Base-by-base conservation (phyloP, 2,113 vertebrate species). In the Sardina pilchardus region DNA sequence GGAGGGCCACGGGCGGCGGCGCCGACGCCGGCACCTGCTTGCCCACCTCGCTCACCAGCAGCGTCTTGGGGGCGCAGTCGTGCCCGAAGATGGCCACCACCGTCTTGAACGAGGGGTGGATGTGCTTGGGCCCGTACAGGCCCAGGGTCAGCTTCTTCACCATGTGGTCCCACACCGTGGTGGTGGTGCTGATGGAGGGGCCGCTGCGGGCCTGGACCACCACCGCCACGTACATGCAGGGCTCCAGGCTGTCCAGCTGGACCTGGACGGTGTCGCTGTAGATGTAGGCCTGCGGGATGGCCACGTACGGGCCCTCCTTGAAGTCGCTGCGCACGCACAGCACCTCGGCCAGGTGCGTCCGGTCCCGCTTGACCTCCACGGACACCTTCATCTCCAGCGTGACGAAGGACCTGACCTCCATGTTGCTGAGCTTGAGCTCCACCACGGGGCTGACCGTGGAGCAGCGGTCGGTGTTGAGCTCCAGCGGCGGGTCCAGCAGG, bases 41-140 rank as follows among this genome's bases (percentile, higher is more conserved):
- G 0, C 95, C 95, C 26, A 96, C 96, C 89, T 99, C 97, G 0
- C 91, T 97, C 34, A 99, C 97, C 85, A 99, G 83, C 30, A 99
- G 93, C 0, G 95, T 97, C 90, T 98, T 98, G 2, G 98, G 98
- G 0, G 97, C 95, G 0, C 97, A 98, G n/a, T 99, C 98, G 0
- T 99, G 98, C 4, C 97, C 97, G 0, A 99, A 99, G 86, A 99
- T 82, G 30, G 98, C 97, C 83, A 99, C 96, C 0, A 99, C 98
- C 0, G 97, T 96, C 90, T 98, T 99, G 89, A 99, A 99, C 21
- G 97, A 97, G 0, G 98, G 98, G 86, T 99, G 98, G 56, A 99
- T 97, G 92, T 99, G 97, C 67, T 98, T 99, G 43, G 98, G 98
- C 48, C 98, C 98, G 0, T 99, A 99, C 1, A 99, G 94, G 0